Conservation (phyloP, 1,140 invertebrate species). For the Holcopasites calliopsidis region DNA sequence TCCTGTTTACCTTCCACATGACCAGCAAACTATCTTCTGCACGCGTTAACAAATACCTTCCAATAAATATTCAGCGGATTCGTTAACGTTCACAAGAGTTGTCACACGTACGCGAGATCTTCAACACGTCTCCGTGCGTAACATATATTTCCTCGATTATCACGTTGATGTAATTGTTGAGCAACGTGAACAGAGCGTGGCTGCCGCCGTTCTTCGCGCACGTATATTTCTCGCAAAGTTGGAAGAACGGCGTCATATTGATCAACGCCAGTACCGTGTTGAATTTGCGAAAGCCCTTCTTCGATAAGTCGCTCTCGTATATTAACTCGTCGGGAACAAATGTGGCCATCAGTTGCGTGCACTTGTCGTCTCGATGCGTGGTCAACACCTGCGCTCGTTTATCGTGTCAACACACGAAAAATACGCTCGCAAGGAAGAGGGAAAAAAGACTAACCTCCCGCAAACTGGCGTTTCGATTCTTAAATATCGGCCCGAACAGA, state of each 20-base stretch:
- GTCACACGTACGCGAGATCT: conserved; percentile 57
- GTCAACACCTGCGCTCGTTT: conserved; percentile 39
- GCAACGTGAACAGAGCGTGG: conserved; percentile 48
- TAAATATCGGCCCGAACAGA: conserved; percentile 62
- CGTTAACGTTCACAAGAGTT: not conserved
- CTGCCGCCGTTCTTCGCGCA: conserved; percentile 63
- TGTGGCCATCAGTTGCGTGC: conserved; percentile 50
- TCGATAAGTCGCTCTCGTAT: conserved; percentile 37
- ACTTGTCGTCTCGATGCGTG: conserved; percentile 26
- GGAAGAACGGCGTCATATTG: conserved; percentile 46
- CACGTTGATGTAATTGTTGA: conserved; percentile 61
- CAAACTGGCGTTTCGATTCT: conserved; percentile 35
- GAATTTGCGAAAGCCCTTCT: conserved; percentile 39
- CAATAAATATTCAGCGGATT: not conserved
- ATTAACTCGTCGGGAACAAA: conserved; percentile 66
- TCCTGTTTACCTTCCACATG: conserved; percentile 61
- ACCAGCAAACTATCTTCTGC: conserved; percentile 64
- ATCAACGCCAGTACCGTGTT: conserved; percentile 47
- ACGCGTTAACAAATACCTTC: not conserved
- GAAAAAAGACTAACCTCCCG: conserved; percentile 52
- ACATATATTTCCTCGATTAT: conserved; percentile 66
- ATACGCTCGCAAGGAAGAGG: not conserved
- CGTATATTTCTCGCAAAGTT: conserved; percentile 56
- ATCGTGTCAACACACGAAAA: not conserved
- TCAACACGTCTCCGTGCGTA: conserved; percentile 67